These are phyloP conservation scores for Aspidoscelis tigris DNA, from an alignment of 2,113 vertebrate genomes.

Conservation along the genomic window DNA sequence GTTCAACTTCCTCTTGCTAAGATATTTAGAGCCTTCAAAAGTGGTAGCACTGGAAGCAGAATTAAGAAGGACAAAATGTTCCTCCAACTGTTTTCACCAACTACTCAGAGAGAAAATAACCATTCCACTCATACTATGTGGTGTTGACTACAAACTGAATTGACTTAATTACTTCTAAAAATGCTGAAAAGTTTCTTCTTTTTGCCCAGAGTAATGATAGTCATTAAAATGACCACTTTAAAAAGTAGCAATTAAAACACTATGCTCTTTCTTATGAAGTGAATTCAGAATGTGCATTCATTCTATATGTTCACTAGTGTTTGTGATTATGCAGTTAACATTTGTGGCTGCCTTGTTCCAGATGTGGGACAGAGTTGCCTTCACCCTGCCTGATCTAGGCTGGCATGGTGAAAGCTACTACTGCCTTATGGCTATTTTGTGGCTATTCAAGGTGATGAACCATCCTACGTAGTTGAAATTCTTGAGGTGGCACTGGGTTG, in stretches of 20 bases:
- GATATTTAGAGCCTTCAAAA: constrained; percentile 25
- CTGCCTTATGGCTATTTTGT: background rate
- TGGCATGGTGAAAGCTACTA: too few species aligned
- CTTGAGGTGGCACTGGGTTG: too few species aligned
- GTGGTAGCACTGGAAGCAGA: background rate
- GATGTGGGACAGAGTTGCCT: too few species aligned
- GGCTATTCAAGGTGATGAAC: background rate
- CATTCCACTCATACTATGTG: background rate
- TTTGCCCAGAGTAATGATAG: too few species aligned
- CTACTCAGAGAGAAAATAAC: background rate
- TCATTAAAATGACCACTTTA: background rate
- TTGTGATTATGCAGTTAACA: background rate
- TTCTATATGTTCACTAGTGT: background rate
- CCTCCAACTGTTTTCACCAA: background rate
- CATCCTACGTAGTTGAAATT: too few species aligned
- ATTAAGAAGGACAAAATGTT: constrained; percentile 9
- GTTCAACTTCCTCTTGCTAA: background rate
- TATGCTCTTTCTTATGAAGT: background rate
- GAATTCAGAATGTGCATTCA: background rate
- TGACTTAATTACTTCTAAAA: background rate
- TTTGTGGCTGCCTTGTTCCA: background rate
- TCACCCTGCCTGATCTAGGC: too few species aligned
- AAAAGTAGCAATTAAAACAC: background rate
- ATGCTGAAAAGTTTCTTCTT: background rate
- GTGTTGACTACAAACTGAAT: background rate